Evolutionary conservation across 2,888 invertebrate species (phyloP), one percentile per base, ranked within the genome.

Genomic region (Plagiodera versicolora): DNA sequence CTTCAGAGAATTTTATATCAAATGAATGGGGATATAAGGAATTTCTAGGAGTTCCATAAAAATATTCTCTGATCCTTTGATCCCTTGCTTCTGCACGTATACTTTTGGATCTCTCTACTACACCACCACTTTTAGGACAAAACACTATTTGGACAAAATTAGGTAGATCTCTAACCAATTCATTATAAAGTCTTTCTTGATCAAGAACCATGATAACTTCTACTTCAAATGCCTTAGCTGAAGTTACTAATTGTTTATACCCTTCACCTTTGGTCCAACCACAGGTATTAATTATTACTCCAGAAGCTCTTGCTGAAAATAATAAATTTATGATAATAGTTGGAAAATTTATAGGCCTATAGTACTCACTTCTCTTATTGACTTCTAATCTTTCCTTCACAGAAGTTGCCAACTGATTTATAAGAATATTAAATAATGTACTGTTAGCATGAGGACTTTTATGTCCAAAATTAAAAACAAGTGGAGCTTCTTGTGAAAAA

Each of bases 201-300:
- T 98, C 98, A 65, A 99, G 79, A 0, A 98, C 98, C 70, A 98
- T 83, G 69, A 99, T 94, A 0, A 96, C 91, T 75, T 97, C 95
- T 1, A 97, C 96, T 84, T 97, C 95, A 80, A 98, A 98, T 0
- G 94, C 91, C 72, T 94, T 91, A 0, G 96, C 95, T 0, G 94
- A 90, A 72, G 94, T 92, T 2, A 93, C 87, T 10, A 99, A 79
- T 56, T 92, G 86, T 72, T 90, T 89, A 79, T 96, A 98, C 0
- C 98, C 98, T 0, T 86, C 89, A 0, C 90, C 92, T 80, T 96
- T 95, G 1, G 98, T 90, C 97, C 97, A 99, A 0, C 98, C 98
- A 71, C 97, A 96, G 0, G 98, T 98, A 80, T 99, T 99, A 67
- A 99, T 95, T 32, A 99, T 88, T 2, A 94, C 91, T 0, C 99